Evolutionary conservation across 2,888 invertebrate species (phyloP), one percentile per base, ranked within the genome.

Genomic region (Ceraclea dissimilis): DNA sequence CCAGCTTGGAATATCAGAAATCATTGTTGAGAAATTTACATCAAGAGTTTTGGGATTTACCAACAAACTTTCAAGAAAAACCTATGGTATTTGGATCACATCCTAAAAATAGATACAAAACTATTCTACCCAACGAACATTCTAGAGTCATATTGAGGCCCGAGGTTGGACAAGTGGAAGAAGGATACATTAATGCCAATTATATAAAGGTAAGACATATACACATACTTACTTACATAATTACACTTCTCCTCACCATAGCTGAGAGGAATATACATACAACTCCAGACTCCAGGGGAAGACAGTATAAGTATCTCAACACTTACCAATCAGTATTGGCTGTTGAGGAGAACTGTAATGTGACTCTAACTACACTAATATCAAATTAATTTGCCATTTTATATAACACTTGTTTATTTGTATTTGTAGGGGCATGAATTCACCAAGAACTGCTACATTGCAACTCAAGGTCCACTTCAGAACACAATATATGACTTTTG

Each of bases 11-110:
- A 57, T 81, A 82, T 64, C 79, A 85, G 72, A 81, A 82, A 63
- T 75, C 76, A 63, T 68, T 85, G 60, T 71, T 86, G 49, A 74
- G 84, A 46, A 84, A 82, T 61, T 69, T 95, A 52, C 87, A 90
- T 67, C 88, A 91, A 66, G 94, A 95, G 70, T 95, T 95, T 69
- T 94, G 93, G 93, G 93, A 93, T 70, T 85, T 95, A 66, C 94
- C 94, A 0, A 81, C 91, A 59, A 95, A 95, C 71, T 86, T 92
- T 63, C 93, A 93, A 63, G 93, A 93, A 67, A 91, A 91, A 67
- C 87, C 92, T 8, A 85, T 90, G 66, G 88, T 94, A 1, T 88
- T 90, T 22, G 94, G 94, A 1, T 90, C 92, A 21, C 91, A 92
- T 63, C 79, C 85, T 13, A 93, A 93, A 73, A 95, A 95, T 71